Conservation (phyloP, 2,797 vertebrate species). For the Calcarius lapponicus region DNA sequence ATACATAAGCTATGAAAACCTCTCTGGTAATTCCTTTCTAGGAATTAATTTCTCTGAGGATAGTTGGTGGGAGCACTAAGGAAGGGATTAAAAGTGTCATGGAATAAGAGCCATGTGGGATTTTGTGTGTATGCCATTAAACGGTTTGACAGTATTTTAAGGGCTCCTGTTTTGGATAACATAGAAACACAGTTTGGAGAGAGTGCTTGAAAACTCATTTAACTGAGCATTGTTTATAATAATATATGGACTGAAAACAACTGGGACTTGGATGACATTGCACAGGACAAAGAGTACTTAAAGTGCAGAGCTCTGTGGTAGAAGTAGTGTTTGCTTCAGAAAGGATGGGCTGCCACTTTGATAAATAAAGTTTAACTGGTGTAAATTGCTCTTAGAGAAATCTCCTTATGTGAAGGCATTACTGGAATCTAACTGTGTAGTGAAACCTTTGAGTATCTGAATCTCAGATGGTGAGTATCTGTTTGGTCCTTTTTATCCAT, state of each 20-base stretch:
- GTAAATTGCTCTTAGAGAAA: not conserved
- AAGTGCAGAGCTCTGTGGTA: constrained; percentile 37
- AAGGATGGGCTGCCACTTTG: constrained; percentile 14
- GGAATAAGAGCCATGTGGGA: not conserved
- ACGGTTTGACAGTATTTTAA: constrained; percentile 3
- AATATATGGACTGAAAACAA: not conserved
- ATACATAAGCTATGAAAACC: not conserved
- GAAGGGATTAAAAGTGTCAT: not conserved
- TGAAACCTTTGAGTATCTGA: not conserved
- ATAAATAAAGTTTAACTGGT: constrained; percentile 23
- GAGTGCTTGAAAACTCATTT: constrained; percentile 63
- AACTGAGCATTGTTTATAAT: constrained; percentile 37
- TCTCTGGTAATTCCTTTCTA: not conserved
- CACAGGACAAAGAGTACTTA: constrained; percentile 57
- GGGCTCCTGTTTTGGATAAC: constrained; percentile 37
- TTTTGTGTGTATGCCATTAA: not conserved
- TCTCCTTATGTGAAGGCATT: not conserved
- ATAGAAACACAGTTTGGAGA: constrained; percentile 19
- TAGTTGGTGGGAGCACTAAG: not conserved
- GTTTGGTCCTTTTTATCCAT: not conserved
- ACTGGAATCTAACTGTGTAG: not conserved
- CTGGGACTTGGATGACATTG: not conserved
- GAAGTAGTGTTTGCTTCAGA: constrained; percentile 44
- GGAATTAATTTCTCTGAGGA: not conserved
- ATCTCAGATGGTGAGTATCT: not conserved